A percentile compares a stretch with the other conserved stretches of the same genome.
Evolutionary conservation across 2,888 invertebrate genomes (phyloP).

Genomic region (Antitype chi): DNA sequence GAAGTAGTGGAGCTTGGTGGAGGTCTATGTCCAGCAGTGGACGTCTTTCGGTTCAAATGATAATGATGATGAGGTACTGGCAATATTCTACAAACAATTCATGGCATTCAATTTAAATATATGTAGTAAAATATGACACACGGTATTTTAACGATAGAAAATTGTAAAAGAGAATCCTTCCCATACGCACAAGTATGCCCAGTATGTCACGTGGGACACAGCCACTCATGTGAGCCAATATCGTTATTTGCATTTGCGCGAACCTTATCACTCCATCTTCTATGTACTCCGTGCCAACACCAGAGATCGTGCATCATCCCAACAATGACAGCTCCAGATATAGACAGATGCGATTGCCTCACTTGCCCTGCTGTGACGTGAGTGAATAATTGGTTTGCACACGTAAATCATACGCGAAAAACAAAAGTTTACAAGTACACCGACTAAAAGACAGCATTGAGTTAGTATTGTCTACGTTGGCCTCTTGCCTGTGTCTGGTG

Average conservation of each 20-base stretch:
- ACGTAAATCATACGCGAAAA: conserved; percentile 57
- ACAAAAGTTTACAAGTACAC: conserved; percentile 45
- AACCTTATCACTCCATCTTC: conserved; percentile 16
- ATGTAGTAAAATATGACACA: not conserved
- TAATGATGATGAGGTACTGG: too few relatives aligned
- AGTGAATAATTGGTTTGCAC: conserved; percentile 68
- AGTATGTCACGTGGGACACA: too few relatives aligned
- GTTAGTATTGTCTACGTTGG: conserved; percentile 30
- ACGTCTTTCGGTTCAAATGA: too few relatives aligned
- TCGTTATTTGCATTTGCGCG: not conserved
- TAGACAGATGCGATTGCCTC: conserved; percentile 72
- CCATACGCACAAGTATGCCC: not conserved
- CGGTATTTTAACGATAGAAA: not conserved
- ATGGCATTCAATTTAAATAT: not conserved
- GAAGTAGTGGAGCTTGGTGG: too few relatives aligned
- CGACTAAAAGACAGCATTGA: conserved; percentile 28
- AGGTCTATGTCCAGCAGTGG: too few relatives aligned
- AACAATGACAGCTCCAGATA: conserved; percentile 79
- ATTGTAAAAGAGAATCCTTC: not conserved
- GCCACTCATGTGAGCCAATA: not conserved
- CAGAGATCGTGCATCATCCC: conserved; percentile 75
- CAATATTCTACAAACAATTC: not conserved
- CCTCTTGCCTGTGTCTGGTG: not conserved
- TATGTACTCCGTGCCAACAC: conserved; percentile 29
- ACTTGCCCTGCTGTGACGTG: conserved; percentile 61